phyloP scores from a whole-genome alignment of 2,797 vertebrate species.

The Lagorchestes hirsutus region DNA sequence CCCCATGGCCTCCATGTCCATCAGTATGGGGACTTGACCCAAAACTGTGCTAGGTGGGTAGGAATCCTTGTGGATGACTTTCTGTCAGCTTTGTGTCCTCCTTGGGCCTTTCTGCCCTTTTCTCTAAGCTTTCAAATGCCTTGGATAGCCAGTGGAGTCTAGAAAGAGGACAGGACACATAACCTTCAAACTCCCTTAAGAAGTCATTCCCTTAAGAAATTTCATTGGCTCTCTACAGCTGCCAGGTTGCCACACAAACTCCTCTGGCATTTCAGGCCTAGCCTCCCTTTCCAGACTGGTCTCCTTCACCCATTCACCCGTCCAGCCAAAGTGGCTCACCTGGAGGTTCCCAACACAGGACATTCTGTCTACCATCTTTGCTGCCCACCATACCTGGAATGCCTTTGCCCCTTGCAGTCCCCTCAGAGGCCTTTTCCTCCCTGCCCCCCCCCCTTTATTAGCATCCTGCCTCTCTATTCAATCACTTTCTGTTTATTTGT shows the following conservation, averaged over 20 bases:
- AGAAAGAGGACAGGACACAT: neutral
- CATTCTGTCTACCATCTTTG: no score
- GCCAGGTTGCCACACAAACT: neutral
- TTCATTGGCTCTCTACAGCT: neutral
- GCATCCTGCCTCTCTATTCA: neutral
- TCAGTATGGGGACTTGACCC: conserved; percentile 91
- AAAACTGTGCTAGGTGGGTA: conserved; percentile 89
- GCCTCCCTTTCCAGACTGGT: neutral
- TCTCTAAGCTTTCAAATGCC: no score
- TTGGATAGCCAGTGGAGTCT: neutral
- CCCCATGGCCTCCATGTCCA: conserved; percentile 93
- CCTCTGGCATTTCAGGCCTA: neutral
- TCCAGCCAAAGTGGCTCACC: no score
- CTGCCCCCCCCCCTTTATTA: neutral
- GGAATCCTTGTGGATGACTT: no score
- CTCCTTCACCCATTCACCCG: no score
- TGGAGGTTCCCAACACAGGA: neutral
- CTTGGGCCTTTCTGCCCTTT: no score
- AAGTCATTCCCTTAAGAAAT: neutral
- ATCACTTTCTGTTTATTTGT: neutral
- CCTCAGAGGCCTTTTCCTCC: neutral
- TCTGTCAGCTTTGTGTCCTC: no score
- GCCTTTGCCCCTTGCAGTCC: no score
- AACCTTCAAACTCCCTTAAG: neutral
- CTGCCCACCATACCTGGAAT: no score